Evolutionary conservation across 1,140 invertebrate genomes (phyloP).

Genomic region (Caenorhabditis briggsae): DNA sequence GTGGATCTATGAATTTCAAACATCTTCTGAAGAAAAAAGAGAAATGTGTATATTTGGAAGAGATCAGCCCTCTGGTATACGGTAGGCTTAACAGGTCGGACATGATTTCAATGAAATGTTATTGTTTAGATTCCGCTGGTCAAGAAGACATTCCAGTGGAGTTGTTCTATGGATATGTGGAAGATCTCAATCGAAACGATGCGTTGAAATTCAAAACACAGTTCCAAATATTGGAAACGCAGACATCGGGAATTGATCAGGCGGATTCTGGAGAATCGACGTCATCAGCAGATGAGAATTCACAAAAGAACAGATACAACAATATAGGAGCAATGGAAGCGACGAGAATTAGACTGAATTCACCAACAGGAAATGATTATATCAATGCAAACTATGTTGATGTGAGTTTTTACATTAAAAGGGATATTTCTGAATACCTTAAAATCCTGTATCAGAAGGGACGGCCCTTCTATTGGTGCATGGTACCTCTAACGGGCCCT

Average conservation of each 20-base stretch:
- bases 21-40: constrained; percentile 70
- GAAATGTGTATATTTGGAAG: constrained; percentile 66
- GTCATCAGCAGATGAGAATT: constrained; percentile 43
- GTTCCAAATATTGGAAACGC: constrained; percentile 60
- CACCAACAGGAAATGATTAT: constrained; percentile 69
- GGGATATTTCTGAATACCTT: neutral
- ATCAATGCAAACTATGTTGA: constrained; percentile 78
- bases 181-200: constrained; percentile 72
- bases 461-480: no score
- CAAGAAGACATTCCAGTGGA: constrained; percentile 61
- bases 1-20: constrained; percentile 68
- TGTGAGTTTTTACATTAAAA: constrained; percentile 67
- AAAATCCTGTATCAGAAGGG: no score
- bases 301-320: constrained; percentile 67
- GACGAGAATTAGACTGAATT: constrained; percentile 71
- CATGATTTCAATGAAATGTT: neutral
- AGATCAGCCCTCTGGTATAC: constrained; percentile 72
- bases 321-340: constrained; percentile 74
- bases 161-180: constrained; percentile 74
- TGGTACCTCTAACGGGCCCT: no score
- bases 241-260: constrained; percentile 42
- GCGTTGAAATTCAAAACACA: constrained; percentile 74
- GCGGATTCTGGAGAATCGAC: constrained; percentile 60
- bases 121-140: constrained; percentile 47
- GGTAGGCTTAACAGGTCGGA: constrained; percentile 62